Evolutionary conservation across 2,797 vertebrate genomes (phyloP).

Genomic region (Carcharodon carcharias): DNA sequence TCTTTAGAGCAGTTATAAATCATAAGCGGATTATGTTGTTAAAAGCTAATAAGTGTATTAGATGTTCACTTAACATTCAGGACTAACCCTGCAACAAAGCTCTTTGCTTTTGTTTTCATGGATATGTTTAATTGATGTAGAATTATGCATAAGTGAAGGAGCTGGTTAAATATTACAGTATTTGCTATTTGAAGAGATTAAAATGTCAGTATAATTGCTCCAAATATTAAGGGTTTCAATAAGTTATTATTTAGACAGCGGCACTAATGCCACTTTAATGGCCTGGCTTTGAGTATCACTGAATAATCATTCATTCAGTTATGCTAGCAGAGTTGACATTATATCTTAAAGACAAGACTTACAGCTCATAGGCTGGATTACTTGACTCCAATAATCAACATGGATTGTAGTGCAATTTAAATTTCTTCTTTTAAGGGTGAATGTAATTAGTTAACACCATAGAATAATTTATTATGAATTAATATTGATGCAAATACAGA

Average conservation of each 20-base stretch:
- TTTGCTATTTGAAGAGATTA: background rate
- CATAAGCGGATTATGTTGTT: background rate
- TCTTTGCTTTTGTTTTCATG: background rate
- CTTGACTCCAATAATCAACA: background rate
- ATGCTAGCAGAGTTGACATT: background rate
- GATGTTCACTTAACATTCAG: background rate
- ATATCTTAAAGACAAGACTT: background rate
- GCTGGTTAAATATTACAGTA: background rate
- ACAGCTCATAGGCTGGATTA: background rate
- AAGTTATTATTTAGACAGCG: background rate
- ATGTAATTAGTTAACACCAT: background rate
- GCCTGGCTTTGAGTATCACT: background rate
- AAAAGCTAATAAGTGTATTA: background rate
- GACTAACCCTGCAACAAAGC: background rate
- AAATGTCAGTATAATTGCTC: background rate
- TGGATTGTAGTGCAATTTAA: background rate
- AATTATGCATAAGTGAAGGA: background rate
- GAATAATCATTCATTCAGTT: background rate
- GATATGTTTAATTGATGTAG: background rate
- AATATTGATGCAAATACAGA: background rate
- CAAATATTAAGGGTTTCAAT: background rate
- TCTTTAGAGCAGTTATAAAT: background rate
- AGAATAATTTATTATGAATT: background rate
- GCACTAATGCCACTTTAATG: conserved; percentile 28
- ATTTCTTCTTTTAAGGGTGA: conserved; percentile 8